Evolutionary conservation across 2,797 vertebrate species (phyloP).

Genomic region (Paedocypris micromegethes): DNA sequence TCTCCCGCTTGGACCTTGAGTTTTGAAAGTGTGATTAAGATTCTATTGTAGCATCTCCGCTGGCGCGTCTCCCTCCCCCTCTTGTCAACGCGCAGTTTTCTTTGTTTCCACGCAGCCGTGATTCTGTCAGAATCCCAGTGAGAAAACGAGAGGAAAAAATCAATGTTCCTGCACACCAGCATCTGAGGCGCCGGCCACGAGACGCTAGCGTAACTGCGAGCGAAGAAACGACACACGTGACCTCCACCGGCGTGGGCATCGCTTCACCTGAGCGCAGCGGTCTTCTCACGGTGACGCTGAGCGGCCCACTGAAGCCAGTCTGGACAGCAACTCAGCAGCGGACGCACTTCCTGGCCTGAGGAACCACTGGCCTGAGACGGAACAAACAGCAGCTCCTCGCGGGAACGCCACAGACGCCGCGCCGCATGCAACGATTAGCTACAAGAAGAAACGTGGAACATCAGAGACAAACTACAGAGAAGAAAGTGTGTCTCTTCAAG

Average conservation of each 20-base stretch:
- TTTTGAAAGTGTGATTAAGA: constrained; percentile 54
- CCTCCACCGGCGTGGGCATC: constrained; percentile 18
- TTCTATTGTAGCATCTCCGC: constrained; percentile 67
- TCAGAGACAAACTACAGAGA: too few relatives aligned
- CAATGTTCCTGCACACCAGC: constrained; percentile 85
- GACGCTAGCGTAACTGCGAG: constrained; percentile 5
- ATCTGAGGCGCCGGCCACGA: constrained; percentile 65
- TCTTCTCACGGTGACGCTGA: too few relatives aligned
- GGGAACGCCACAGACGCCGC: too few relatives aligned
- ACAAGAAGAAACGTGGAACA: too few relatives aligned
- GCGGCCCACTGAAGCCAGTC: too few relatives aligned
- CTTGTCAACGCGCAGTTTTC: constrained; percentile 72
- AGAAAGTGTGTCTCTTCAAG: too few relatives aligned
- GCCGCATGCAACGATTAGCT: too few relatives aligned
- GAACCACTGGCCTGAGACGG: too few relatives aligned
- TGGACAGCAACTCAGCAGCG: too few relatives aligned
- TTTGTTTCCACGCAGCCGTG: constrained; percentile 89
- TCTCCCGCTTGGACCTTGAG: constrained; percentile 10
- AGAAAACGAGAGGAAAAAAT: constrained; percentile 74
- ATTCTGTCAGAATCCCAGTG: constrained; percentile 93
- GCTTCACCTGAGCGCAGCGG: constrained; percentile 14
- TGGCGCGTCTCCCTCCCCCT: constrained; percentile 64
- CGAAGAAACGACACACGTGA: constrained; percentile 12
- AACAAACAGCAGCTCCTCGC: too few relatives aligned
- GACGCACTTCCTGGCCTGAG: too few relatives aligned